Conservation (phyloP, 2,888 invertebrate species). For the Epinotia ramella region DNA sequence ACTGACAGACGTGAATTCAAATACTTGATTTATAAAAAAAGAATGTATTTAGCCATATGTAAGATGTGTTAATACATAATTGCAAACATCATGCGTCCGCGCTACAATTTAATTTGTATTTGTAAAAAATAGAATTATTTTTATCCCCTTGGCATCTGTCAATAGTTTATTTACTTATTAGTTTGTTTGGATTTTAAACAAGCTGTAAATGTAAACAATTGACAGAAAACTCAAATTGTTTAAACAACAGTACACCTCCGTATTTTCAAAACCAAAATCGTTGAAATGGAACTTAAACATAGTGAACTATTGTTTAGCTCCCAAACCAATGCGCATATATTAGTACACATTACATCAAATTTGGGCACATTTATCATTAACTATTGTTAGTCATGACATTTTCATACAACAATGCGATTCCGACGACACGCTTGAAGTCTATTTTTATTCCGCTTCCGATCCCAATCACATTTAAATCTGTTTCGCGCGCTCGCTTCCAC, state of each 20-base stretch:
- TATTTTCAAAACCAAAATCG: neutral
- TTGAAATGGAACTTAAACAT: neutral
- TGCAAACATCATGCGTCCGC: no score
- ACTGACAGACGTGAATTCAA: no score
- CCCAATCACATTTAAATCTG: neutral
- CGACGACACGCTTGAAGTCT: slow-evolving; percentile 30
- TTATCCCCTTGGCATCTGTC: neutral
- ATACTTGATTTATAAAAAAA: no score
- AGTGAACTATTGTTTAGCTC: slow-evolving; percentile 25
- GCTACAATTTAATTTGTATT: no score
- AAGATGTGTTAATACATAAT: no score
- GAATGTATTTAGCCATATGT: no score
- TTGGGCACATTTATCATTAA: slow-evolving; percentile 36
- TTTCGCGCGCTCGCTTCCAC: neutral
- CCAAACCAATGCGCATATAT: slow-evolving; percentile 27
- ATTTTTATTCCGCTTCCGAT: neutral
- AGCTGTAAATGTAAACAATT: no score
- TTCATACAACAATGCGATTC: slow-evolving; percentile 38
- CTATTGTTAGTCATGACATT: slow-evolving; percentile 37
- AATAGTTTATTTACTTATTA: neutral
- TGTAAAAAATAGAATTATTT: no score
- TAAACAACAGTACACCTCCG: neutral
- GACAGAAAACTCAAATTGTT: neutral
- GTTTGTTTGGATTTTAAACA: no score
- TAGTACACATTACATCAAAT: slow-evolving; percentile 33